Evolutionary conservation across 92 coral and sea anemone genomes (phyloP).

Genomic region (Meandrina meandrites): DNA sequence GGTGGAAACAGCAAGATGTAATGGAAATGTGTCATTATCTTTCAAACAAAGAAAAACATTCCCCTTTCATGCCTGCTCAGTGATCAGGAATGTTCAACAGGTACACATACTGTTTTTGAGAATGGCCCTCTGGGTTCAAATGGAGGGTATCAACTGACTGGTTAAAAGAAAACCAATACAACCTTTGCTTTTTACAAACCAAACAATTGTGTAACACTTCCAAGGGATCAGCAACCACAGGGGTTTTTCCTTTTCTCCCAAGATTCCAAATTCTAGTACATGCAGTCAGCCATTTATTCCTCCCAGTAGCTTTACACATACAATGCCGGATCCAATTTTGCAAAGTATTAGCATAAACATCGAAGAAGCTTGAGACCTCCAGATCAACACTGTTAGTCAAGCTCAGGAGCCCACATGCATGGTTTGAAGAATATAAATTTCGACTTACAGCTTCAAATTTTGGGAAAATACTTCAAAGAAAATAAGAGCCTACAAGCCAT

Average conservation of each 20-base stretch:
- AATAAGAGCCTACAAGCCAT: slow-evolving; percentile 44
- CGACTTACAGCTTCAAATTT: slow-evolving; percentile 60
- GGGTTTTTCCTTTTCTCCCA: slow-evolving; percentile 45
- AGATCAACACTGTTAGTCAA: slow-evolving; percentile 50
- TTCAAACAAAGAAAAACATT: slow-evolving; percentile 46
- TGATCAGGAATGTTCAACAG: slow-evolving; percentile 53
- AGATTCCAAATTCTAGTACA: slow-evolving; percentile 22
- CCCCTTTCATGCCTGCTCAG: slow-evolving; percentile 65
- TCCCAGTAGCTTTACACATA: slow-evolving; percentile 19
- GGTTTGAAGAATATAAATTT: slow-evolving; percentile 53
- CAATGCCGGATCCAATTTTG: slow-evolving; percentile 29
- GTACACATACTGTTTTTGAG: slow-evolving; percentile 55
- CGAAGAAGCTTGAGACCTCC: slow-evolving; percentile 49
- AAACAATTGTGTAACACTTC: slow-evolving; percentile 29
- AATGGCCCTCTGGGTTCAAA: slow-evolving; percentile 60
- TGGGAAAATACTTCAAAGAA: too few species aligned
- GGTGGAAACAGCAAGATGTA: slow-evolving; percentile 47
- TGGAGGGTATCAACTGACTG: slow-evolving; percentile 49
- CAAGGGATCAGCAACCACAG: slow-evolving; percentile 48
- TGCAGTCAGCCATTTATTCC: slow-evolving; percentile 15
- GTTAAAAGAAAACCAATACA: slow-evolving; percentile 16
- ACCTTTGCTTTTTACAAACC: slow-evolving; percentile 30
- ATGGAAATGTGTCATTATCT: slow-evolving; percentile 56
- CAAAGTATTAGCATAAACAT: slow-evolving; percentile 25
- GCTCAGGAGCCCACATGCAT: slow-evolving; percentile 47